Conservation (phyloP, 2,888 invertebrate species). For the Kuschelorhynchus macadamiae region DNA sequence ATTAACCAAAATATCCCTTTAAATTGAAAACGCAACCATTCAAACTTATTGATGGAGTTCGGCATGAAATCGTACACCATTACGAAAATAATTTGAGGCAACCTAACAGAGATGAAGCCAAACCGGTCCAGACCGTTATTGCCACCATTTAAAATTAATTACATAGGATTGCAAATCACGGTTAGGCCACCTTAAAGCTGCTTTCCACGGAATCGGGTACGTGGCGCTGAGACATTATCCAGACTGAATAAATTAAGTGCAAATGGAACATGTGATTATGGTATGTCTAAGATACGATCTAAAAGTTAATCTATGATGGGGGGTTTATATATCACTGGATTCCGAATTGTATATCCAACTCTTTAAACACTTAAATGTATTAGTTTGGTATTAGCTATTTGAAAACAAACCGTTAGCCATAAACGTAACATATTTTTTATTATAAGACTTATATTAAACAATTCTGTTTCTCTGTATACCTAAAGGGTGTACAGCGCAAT, state of each 20-base stretch:
- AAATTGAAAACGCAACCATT: conserved; percentile 34
- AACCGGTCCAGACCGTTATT: conserved; percentile 35
- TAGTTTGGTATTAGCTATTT: too few relatives aligned
- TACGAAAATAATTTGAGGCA: conserved; percentile 42
- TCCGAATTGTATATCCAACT: too few relatives aligned
- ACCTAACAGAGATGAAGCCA: conserved; percentile 27
- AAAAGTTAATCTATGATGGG: neutral
- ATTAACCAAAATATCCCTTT: conserved; percentile 24
- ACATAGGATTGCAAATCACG: conserved; percentile 67
- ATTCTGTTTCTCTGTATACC: too few relatives aligned
- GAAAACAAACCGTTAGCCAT: too few relatives aligned
- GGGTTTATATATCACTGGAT: too few relatives aligned
- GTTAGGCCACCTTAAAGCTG: conserved; percentile 64
- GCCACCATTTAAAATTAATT: conserved; percentile 63
- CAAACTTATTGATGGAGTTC: conserved; percentile 15
- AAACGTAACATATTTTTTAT: too few relatives aligned
- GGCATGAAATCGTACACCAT: conserved; percentile 40
- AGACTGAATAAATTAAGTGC: conserved; percentile 33
- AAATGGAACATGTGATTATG: conserved; percentile 23
- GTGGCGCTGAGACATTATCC: conserved; percentile 26
- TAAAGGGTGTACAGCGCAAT: too few relatives aligned
- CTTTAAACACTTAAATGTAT: too few relatives aligned
- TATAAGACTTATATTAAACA: too few relatives aligned
- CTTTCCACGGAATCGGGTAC: conserved; percentile 35
- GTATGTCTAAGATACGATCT: neutral